Base-by-base conservation (phyloP, 2,888 invertebrate species). In the Calliphora vomitoria region DNA sequence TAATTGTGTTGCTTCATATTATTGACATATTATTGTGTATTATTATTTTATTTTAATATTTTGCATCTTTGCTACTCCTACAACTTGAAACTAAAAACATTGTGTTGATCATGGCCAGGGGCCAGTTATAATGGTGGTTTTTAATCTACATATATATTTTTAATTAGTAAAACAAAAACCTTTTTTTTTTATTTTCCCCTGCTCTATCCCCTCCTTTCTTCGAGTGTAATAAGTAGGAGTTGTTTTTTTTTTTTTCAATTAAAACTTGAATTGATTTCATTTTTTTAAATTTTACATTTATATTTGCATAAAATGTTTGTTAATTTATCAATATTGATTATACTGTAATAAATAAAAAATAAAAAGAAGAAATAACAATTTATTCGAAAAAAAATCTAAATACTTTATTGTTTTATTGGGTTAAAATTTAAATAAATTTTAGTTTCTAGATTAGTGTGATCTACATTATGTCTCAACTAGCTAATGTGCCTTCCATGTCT, bases 291-390 rank as follows among this genome's bases (percentile, higher is more conserved):
- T 44, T 58, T 80, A 72, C 62, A 86, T 31, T 60, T 84, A 78
- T 87, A 84, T 84, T 86, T 83, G 75, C 55, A 78, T 78, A 84
- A 81, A 87, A 76, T 76, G 60, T 80, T 86, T 86, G 80, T 84
- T 79, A 60, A 74, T 74, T 66, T 79, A 66, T 69, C 25, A 68
- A 53, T 55, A 79, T 53, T 80, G 41, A 78, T 62, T 82, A 71
- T 76, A 69, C 41, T 71, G 75, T 83, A 83, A 76, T 71, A 76
- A 76, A 58, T 58, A 62, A 44, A 38, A 44, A 79, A 58, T 55
- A 79, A 79, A 68, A 86, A 85, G 68, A 80, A 81, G 64, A 68
- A 83, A 80, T 25, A 86, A 62, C 53, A 74, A 74, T 71, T 68
- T 58, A 74, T 79, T 69, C 38, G 41, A 62, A 60, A 76, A 53